Conservation (phyloP, 2,113 vertebrate species). For the Daubentonia madagascariensis region DNA sequence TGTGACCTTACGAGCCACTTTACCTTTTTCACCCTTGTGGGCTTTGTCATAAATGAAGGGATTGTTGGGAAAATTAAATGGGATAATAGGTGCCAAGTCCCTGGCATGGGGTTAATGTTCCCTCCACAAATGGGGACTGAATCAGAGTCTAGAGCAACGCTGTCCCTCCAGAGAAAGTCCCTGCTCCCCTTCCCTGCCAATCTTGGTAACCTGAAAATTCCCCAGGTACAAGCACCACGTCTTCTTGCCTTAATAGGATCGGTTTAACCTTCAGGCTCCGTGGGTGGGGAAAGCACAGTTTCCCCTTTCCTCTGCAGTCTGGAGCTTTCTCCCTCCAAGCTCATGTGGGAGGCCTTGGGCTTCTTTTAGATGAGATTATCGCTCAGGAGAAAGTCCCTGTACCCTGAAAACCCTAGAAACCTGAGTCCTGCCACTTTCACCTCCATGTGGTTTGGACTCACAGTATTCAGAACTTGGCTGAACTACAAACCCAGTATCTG, state of each 20-base stretch:
- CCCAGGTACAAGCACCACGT: background rate
- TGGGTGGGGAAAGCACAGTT: conserved; percentile 2
- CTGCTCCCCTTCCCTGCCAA: background rate
- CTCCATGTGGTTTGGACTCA: background rate
- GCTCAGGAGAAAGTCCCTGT: conserved; percentile 25
- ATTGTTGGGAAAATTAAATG: background rate
- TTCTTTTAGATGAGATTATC: background rate
- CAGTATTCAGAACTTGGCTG: background rate
- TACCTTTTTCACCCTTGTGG: background rate
- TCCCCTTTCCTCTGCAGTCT: background rate
- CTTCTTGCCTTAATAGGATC: background rate
- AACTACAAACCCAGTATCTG: background rate
- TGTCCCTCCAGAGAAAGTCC: background rate
- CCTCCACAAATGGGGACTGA: background rate
- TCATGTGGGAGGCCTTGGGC: background rate
- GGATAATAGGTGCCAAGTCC: background rate
- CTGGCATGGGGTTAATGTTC: background rate
- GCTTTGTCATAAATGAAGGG: background rate
- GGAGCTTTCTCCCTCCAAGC: background rate
- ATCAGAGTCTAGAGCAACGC: background rate
- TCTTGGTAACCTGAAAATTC: background rate
- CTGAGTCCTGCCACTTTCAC: background rate
- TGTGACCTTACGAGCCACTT: background rate
- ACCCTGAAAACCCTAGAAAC: background rate
- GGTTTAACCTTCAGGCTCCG: background rate